These are phyloP conservation scores for Prosopocoilus inquinatus DNA, from an alignment of 2,888 invertebrate species.

Conservation along the genomic window DNA sequence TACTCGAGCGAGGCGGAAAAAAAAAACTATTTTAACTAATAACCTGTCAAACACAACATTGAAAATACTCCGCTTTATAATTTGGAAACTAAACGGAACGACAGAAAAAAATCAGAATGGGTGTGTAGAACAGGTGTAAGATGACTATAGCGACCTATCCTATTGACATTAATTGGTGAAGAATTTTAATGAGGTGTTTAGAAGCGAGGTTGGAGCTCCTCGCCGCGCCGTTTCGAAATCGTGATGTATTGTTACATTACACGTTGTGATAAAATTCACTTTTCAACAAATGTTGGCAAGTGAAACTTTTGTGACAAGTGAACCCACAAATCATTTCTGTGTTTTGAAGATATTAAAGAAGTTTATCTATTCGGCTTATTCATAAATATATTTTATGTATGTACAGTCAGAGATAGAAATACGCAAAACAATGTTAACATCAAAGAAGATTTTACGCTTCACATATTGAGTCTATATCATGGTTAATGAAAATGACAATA, in stretches of 20 bases:
- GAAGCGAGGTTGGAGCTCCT: not conserved
- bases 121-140: conserved; percentile 11
- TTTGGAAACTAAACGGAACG: too few relatives aligned
- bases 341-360: not conserved
- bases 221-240: not conserved
- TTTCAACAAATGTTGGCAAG: not conserved
- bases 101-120: not conserved
- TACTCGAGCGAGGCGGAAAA: too few relatives aligned
- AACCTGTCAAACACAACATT: too few relatives aligned
- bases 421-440: too few relatives aligned
- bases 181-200: conserved; percentile 11
- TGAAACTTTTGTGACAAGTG: conserved; percentile 1
- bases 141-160: conserved; percentile 3
- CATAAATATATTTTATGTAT: too few relatives aligned
- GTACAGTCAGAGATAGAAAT: too few relatives aligned
- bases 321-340: conserved; percentile 14
- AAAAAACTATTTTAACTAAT: too few relatives aligned
- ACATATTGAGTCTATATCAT: too few relatives aligned
- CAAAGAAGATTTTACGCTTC: too few relatives aligned
- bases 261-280: conserved; percentile 1
- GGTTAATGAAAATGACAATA: too few relatives aligned
- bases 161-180: conserved; percentile 12
- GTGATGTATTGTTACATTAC: not conserved
- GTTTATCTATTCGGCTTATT: too few relatives aligned
- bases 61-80: too few relatives aligned